phyloP scores from a whole-genome alignment of 2,888 invertebrate species.

The Acronicta alni region DNA sequence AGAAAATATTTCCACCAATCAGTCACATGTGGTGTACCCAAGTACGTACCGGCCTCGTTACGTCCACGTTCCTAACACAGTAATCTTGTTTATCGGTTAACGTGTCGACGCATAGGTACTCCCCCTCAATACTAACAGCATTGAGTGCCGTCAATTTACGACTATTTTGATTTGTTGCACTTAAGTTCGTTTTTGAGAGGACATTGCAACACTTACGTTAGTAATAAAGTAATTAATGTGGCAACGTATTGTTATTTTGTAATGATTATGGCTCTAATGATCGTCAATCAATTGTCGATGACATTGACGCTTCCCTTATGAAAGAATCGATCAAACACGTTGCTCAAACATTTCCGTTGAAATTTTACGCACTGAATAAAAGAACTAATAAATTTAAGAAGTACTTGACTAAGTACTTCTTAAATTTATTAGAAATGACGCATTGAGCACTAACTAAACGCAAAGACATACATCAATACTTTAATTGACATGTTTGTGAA shows the following conservation, averaged over 20 bases:
- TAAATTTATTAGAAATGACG: background rate
- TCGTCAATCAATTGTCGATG: too few species aligned
- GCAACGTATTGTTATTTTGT: slow-evolving; percentile 2
- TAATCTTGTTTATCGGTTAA: slow-evolving; percentile 68
- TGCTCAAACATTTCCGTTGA: too few species aligned
- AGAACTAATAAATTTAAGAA: too few species aligned
- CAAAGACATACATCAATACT: background rate
- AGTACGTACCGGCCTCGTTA: slow-evolving; percentile 1
- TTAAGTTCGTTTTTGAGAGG: slow-evolving; percentile 47
- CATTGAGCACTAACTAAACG: background rate
- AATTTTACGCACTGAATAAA: too few species aligned
- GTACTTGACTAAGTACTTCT: too few species aligned
- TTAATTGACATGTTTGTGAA: background rate
- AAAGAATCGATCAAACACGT: too few species aligned
- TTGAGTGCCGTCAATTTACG: slow-evolving; percentile 61
- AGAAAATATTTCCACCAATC: background rate
- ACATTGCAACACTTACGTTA: slow-evolving; percentile 48
- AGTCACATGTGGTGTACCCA: background rate
- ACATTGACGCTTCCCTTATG: too few species aligned
- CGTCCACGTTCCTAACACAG: slow-evolving; percentile 36
- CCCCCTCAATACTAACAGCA: slow-evolving; percentile 39
- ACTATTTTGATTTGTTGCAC: slow-evolving; percentile 58
- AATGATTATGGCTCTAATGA: slow-evolving; percentile 7
- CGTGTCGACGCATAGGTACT: slow-evolving; percentile 59
- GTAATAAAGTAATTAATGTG: slow-evolving; percentile 21